Evolutionary conservation across 2,113 vertebrate species (phyloP).

Genomic region (Podocnemis expansa): DNA sequence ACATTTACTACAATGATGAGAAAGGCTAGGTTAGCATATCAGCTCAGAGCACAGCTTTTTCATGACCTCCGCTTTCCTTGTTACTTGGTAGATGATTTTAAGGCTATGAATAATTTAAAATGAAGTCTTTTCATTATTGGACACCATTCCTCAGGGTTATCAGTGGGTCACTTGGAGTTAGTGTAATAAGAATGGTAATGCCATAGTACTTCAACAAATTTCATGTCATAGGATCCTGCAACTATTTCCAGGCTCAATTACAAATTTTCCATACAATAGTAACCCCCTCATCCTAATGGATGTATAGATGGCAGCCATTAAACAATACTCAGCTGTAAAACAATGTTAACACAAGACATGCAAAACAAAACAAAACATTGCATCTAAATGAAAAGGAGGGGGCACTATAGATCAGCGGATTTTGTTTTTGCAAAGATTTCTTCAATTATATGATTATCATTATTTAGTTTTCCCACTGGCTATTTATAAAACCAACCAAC

Average conservation of each 20-base stretch:
- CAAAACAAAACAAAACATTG: background rate
- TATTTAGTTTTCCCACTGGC: background rate
- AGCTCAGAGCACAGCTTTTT: background rate
- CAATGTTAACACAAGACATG: background rate
- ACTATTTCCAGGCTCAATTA: background rate
- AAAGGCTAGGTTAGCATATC: background rate
- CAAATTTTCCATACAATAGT: background rate
- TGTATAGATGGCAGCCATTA: rapidly evolving
- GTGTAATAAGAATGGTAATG: conserved; percentile 2
- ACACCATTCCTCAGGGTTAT: conserved; percentile 1
- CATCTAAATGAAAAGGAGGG: background rate
- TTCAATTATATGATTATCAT: background rate
- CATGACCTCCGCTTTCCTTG: background rate
- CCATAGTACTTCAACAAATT: background rate
- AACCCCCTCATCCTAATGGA: background rate
- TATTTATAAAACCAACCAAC: background rate
- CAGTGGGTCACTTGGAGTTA: background rate
- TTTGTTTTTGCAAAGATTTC: background rate
- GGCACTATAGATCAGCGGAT: rapidly evolving
- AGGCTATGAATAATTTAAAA: conserved; percentile 10
- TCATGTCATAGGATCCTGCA: background rate
- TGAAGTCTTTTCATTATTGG: background rate
- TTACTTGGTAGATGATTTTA: background rate
- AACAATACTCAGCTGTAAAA: background rate
- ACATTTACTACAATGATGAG: background rate